Percentiles rank a stretch among this genome's conserved stretches.
phyloP scores from a whole-genome alignment of 2,113 vertebrate species.

The Nesoenas mayeri region DNA sequence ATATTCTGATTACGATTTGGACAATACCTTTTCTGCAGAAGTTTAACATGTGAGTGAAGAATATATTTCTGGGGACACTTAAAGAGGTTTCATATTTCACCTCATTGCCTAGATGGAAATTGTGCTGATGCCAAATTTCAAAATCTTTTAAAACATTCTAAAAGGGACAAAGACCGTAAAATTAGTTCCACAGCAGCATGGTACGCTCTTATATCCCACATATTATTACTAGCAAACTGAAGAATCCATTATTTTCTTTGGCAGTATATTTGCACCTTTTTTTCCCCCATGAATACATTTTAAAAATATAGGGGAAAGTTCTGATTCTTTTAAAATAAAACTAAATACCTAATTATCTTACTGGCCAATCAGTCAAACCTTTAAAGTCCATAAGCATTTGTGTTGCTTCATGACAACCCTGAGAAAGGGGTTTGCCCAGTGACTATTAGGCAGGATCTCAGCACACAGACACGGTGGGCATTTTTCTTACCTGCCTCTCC shows the following conservation, averaged over 20 bases:
- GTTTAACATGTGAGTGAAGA: background rate
- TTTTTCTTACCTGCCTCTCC: background rate
- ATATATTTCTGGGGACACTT: background rate
- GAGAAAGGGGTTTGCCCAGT: background rate
- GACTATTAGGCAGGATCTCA: background rate
- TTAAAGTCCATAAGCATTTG: background rate
- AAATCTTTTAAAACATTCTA: background rate
- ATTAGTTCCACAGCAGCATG: background rate
- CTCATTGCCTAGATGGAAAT: background rate
- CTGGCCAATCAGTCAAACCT: background rate
- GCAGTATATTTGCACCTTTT: background rate
- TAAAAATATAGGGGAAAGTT: background rate
- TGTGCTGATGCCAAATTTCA: background rate
- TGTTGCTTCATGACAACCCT: background rate
- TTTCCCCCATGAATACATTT: background rate
- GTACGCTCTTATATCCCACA: background rate
- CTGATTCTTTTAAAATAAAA: background rate
- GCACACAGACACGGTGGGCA: background rate
- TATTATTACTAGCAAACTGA: background rate
- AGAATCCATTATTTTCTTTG: background rate
- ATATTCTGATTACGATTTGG: background rate
- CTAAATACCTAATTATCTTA: background rate
- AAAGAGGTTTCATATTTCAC: background rate
- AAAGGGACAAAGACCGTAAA: background rate
- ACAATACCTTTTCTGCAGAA: background rate